Evolutionary conservation across 2,888 invertebrate genomes (phyloP).

Genomic region (Ctenicera cuprea): DNA sequence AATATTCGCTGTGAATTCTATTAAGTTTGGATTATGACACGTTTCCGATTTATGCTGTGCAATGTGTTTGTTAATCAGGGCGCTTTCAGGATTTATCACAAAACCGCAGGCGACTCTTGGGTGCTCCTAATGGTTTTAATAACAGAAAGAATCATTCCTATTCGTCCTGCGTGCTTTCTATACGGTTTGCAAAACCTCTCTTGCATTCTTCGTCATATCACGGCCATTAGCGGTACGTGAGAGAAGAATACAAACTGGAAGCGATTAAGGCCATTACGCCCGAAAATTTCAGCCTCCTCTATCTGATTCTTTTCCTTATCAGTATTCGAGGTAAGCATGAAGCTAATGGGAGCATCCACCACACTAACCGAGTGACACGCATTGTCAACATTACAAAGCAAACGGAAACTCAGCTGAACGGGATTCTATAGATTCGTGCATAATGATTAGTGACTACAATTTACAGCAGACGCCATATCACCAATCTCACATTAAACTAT

Average conservation of each 20-base stretch:
- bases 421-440: constrained; percentile 21
- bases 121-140: constrained; percentile 36
- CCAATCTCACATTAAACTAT: too few relatives aligned
- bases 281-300: constrained; percentile 32
- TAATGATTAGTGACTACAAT: constrained; percentile 19
- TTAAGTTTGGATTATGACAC: background rate
- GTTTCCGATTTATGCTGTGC: constrained; percentile 5
- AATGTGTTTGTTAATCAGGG: background rate
- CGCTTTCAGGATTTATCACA: background rate
- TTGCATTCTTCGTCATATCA: constrained; percentile 37
- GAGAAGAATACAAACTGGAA: constrained; percentile 38
- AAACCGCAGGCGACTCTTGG: background rate
- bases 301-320: constrained; percentile 40
- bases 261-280: constrained; percentile 33
- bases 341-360: constrained; percentile 32
- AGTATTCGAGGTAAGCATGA: constrained; percentile 36
- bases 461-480: background rate
- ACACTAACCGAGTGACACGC: constrained; percentile 44
- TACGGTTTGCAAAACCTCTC: constrained; percentile 29
- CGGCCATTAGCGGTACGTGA: constrained; percentile 39
- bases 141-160: constrained; percentile 31
- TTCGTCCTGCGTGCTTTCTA: constrained; percentile 31
- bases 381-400: constrained; percentile 37
- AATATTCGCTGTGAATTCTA: background rate
- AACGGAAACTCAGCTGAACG: background rate